Conservation (phyloP, 2,888 invertebrate genomes). For the Dioctria rufipes region DNA sequence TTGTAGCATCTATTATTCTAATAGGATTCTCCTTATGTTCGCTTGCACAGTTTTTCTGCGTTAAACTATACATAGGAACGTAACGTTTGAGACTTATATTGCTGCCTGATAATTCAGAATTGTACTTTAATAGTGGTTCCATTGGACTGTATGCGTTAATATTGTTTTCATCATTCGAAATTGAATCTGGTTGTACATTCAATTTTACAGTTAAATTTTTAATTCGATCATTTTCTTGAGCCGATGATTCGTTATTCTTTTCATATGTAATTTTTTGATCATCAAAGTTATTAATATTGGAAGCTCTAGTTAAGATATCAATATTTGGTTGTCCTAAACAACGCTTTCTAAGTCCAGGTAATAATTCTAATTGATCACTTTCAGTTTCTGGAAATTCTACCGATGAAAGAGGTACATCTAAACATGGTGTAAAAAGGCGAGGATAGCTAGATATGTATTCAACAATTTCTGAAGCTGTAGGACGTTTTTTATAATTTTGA, state of each 20-base stretch:
- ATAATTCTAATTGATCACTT: constrained; percentile 65
- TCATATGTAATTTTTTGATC: constrained; percentile 47
- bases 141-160: constrained; percentile 59
- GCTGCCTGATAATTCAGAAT: constrained; percentile 55
- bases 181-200: constrained; percentile 56
- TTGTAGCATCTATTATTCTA: constrained; percentile 5
- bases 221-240: constrained; percentile 28
- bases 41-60: neutral
- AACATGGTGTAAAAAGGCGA: constrained; percentile 82
- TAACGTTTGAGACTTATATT: constrained; percentile 59
- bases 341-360: constrained; percentile 63
- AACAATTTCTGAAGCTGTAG: constrained; percentile 84
- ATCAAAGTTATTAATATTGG: constrained; percentile 59
- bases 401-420: constrained; percentile 83
- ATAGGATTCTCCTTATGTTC: constrained; percentile 3
- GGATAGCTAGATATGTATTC: constrained; percentile 86
- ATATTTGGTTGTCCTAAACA: constrained; percentile 58
- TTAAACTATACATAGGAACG: constrained; percentile 60
- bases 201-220: constrained; percentile 48
- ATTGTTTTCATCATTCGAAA: constrained; percentile 53
- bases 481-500: constrained; percentile 79
- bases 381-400: constrained; percentile 80
- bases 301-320: constrained; percentile 57
- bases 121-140: constrained; percentile 58
- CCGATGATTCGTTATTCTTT: neutral